A percentile compares a stretch with the other conserved stretches of the same genome.
These are phyloP conservation scores for Thalassoma bifasciatum DNA, from an alignment of 2,113 vertebrate species.

Conservation along the genomic window DNA sequence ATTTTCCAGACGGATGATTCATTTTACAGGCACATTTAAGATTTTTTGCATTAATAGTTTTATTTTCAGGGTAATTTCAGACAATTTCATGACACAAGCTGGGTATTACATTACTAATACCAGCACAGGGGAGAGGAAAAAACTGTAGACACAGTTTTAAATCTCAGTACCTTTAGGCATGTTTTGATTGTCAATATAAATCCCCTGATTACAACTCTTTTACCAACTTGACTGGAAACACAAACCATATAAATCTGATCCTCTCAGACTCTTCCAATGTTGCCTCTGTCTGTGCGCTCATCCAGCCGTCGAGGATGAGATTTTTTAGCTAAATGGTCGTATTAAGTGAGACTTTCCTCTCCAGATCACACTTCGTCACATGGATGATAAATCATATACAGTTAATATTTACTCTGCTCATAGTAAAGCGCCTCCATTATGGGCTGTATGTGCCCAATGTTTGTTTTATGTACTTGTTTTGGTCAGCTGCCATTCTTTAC, in stretches of 20 bases:
- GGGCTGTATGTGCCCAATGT: constrained; percentile 71
- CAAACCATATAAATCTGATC: constrained; percentile 29
- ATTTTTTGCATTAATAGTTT: too few species aligned
- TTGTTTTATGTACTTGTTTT: constrained; percentile 81
- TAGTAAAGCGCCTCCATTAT: constrained; percentile 73
- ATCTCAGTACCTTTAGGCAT: constrained; percentile 8
- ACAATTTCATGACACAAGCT: constrained; percentile 1
- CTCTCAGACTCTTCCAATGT: constrained; percentile 39
- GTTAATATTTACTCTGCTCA: constrained; percentile 76
- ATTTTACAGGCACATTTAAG: too few species aligned
- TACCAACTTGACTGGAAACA: constrained; percentile 42
- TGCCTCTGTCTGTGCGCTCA: constrained; percentile 48
- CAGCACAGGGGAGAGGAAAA: neutral
- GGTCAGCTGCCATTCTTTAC: constrained; percentile 82
- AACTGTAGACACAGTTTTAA: neutral
- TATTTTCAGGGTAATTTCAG: too few species aligned
- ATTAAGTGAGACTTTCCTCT: constrained; percentile 69
- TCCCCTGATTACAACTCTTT: constrained; percentile 31
- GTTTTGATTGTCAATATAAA: constrained; percentile 30
- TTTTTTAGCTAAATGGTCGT: constrained; percentile 56
- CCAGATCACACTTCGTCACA: constrained; percentile 79
- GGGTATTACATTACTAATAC: constrained; percentile 11
- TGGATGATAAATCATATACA: constrained; percentile 77
- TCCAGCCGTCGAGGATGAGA: constrained; percentile 44
- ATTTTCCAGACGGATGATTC: too few species aligned